These are phyloP conservation scores for Trissolcus japonicus DNA, from an alignment of 2,888 invertebrate species.

Conservation along the genomic window DNA sequence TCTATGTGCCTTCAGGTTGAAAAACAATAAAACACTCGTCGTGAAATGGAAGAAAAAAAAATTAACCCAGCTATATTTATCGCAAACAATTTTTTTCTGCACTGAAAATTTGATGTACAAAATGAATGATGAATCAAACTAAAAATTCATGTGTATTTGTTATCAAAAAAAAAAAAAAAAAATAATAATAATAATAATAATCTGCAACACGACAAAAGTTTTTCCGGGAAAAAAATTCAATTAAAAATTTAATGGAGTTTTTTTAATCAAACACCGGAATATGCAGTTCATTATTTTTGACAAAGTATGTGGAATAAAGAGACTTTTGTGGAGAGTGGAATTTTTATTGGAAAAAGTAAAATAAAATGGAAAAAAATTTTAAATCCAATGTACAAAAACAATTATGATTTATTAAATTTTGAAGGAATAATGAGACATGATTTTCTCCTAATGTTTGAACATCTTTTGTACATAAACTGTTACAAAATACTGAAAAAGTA, in stretches of 20 bases:
- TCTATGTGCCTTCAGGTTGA: slow-evolving; percentile 2
- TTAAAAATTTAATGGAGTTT: slow-evolving; percentile 40
- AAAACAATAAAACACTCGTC: slow-evolving; percentile 42
- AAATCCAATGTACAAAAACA: slow-evolving; percentile 2
- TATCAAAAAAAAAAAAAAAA: slow-evolving; percentile 7
- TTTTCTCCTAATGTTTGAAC: too few species aligned
- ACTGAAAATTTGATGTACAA: slow-evolving; percentile 33
- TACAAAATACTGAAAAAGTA: too few species aligned
- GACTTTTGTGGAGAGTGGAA: too few species aligned
- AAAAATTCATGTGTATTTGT: slow-evolving; percentile 35
- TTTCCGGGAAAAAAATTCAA: slow-evolving; percentile 28
- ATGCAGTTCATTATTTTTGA: slow-evolving; percentile 27
- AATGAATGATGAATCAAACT: slow-evolving; percentile 34
- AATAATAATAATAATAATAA: slow-evolving; percentile 28
- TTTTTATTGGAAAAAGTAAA: background rate
- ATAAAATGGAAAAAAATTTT: slow-evolving; percentile 1
- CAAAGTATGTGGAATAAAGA: slow-evolving; percentile 10
- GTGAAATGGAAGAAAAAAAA: slow-evolving; percentile 26
- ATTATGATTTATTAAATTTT: background rate
- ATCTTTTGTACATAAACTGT: too few species aligned
- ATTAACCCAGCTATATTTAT: slow-evolving; percentile 35
- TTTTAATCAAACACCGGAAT: slow-evolving; percentile 40
- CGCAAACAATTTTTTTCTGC: slow-evolving; percentile 35
- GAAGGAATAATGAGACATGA: background rate
- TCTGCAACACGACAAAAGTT: slow-evolving; percentile 22